These are phyloP conservation scores for Adrianichthys oophorus DNA, from an alignment of 2,797 vertebrate species.

Conservation along the genomic window DNA sequence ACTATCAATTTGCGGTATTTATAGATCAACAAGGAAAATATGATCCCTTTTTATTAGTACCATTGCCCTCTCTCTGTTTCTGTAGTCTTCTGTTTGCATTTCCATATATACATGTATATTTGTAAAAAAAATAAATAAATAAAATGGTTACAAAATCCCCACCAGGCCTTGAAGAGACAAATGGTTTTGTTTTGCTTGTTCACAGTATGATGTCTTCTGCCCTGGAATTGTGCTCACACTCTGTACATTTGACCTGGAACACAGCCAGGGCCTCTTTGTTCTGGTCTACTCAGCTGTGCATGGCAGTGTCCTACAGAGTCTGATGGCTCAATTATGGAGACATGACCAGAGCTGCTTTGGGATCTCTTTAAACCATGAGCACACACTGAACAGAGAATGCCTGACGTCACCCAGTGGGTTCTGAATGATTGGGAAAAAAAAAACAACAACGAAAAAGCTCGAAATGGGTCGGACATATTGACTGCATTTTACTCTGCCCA, in stretches of 20 bases:
- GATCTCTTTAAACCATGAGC: conserved; percentile 14
- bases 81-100: conserved; percentile 12
- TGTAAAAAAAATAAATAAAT: conserved; percentile 1
- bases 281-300: conserved; percentile 57
- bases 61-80: conserved; percentile 5
- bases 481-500: no score
- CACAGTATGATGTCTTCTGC: conserved; percentile 41
- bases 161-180: conserved; percentile 20
- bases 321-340: conserved; percentile 61
- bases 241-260: conserved; percentile 57
- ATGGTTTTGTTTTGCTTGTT: conserved; percentile 45
- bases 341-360: conserved; percentile 20
- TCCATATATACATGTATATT: conserved; percentile 4
- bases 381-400: no score
- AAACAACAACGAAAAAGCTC: no score
- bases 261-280: conserved; percentile 63
- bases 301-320: conserved; percentile 49
- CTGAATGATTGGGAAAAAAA: no score
- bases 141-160: conserved; percentile 8
- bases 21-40: conserved; percentile 41
- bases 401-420: no score
- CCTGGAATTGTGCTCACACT: conserved; percentile 30
- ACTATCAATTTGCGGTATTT: conserved; percentile 54
- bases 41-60: conserved; percentile 14
- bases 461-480: no score